Evolutionary conservation across 2,113 vertebrate species (phyloP), one percentile per base, ranked within the genome.

Genomic region (Redunca redunca): DNA sequence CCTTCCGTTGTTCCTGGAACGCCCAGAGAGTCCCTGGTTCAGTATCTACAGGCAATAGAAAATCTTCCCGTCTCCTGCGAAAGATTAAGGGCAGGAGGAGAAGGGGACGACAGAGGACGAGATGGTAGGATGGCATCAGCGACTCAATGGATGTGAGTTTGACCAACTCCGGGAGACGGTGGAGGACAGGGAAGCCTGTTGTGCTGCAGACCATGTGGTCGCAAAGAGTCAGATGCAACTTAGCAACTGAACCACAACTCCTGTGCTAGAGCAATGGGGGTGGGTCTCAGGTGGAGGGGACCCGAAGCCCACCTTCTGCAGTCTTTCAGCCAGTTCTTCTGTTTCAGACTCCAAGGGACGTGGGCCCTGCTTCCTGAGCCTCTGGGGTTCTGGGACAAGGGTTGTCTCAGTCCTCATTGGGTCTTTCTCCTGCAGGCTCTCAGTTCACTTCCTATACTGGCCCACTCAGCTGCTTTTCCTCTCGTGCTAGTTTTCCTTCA

Each of bases 321-420:
- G 21, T 50, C 53, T 40, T 62, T 33, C 46, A 55, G 28, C 7
- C 16, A 74, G 1, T 58, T 33, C 81, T 84, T 80, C 48, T 36
- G 2, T 62, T 30, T 88, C 12, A 43, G 43, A 3, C 50, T 36
- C n/a, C n/a, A 1, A 36, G 88, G 55, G 48, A 5, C 26, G 14
- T 30, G 36, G 80, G 14, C 1, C 21, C 36, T 19, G 10, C 6
- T 50, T 33, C 77, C 78, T 14, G 14, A 77, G 30, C 53, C 77
- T 28, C 36, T n/a, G 13, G 19, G 5, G 46, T 21, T 87, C 50
- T 43, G 50, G 58, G 25, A 30, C 46, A 12, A 36, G 13, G 25
- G 16, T 19, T 25, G 2, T 10, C 4, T 58, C 8, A 14, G 55
- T 15, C 14, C 40, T n/a, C 43, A 0, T 5, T 36, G 58, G 40